phyloP scores from a whole-genome alignment of 2,113 vertebrate genomes.

The Petromus typicus region DNA sequence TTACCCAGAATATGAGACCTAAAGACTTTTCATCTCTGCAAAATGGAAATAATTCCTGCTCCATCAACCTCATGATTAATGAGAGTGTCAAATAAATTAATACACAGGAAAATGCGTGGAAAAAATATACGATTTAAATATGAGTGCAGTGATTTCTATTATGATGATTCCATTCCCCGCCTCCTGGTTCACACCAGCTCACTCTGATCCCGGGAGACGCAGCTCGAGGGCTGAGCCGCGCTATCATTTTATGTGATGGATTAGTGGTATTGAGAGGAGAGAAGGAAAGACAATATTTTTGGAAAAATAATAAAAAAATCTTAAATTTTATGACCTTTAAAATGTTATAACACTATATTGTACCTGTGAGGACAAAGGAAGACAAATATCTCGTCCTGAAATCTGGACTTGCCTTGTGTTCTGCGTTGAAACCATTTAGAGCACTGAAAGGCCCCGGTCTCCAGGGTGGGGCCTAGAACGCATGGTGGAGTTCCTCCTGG shows the following conservation, averaged over 20 bases:
- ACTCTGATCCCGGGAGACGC: neutral
- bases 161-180: neutral
- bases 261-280: slow-evolving; percentile 9
- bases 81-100: neutral
- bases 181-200: neutral
- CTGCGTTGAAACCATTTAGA: neutral
- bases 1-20: neutral
- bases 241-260: neutral
- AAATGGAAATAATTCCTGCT: neutral
- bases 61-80: neutral
- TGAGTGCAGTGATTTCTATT: neutral
- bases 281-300: neutral
- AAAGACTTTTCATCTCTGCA: neutral
- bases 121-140: neutral
- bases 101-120: neutral
- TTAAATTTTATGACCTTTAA: slow-evolving; percentile 31
- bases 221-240: neutral
- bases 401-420: neutral
- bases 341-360: slow-evolving; percentile 1
- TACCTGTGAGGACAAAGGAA: slow-evolving; percentile 1
- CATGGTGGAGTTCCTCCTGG: neutral
- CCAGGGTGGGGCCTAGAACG: neutral
- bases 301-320: slow-evolving; percentile 42
- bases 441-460: neutral
- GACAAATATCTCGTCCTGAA: neutral